These are phyloP conservation scores for Hipposideros armiger DNA, from an alignment of 2,113 vertebrate species.

Conservation along the genomic window DNA sequence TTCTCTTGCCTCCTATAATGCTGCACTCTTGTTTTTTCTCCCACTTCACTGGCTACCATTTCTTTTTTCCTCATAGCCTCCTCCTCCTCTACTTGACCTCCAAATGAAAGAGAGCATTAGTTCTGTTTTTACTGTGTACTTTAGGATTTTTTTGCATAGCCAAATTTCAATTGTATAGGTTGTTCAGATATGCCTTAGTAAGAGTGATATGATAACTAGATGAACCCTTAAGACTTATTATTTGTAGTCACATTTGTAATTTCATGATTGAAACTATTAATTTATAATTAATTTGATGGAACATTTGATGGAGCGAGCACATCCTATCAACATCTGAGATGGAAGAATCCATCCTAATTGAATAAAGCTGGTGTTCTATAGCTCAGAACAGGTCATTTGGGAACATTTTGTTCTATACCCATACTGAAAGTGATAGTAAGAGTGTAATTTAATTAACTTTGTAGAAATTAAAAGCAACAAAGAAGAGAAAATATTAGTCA, in stretches of 20 bases:
- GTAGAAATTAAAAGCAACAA: background rate
- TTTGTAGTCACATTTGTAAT: background rate
- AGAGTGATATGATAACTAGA: background rate
- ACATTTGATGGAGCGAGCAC: background rate
- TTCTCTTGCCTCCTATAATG: background rate
- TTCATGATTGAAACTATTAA: constrained; percentile 38
- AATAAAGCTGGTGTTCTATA: background rate
- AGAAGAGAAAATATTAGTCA: background rate
- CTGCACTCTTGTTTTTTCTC: background rate
- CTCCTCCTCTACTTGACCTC: background rate
- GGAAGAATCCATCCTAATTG: background rate
- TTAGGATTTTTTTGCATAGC: background rate
- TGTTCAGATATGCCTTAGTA: background rate
- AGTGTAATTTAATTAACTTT: background rate
- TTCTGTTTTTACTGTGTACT: background rate
- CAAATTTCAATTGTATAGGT: background rate
- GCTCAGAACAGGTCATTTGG: background rate
- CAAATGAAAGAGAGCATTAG: background rate
- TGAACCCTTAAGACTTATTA: background rate
- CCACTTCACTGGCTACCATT: background rate
- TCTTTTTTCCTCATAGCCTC: background rate
- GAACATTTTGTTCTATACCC: background rate
- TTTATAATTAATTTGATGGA: constrained; percentile 16
- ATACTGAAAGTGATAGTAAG: background rate
- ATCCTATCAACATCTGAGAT: background rate